Evolutionary conservation across 2,113 vertebrate species (phyloP).

Genomic region (Bambusicola thoracicus): DNA sequence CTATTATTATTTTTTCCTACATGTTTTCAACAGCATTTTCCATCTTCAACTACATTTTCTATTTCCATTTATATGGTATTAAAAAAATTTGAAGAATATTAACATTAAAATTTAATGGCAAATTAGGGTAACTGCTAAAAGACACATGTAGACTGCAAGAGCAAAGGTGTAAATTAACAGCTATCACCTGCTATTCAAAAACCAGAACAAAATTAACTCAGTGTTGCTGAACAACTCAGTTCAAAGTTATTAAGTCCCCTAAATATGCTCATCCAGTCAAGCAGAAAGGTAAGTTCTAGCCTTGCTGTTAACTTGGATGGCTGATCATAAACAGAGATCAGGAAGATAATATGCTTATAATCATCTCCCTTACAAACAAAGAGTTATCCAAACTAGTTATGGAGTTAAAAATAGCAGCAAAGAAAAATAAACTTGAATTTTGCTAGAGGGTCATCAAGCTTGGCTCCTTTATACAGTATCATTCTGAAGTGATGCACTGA

Average conservation of each 20-base stretch:
- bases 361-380: background rate
- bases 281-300: background rate
- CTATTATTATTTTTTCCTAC: background rate
- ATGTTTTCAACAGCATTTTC: background rate
- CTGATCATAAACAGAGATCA: background rate
- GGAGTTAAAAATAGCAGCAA: background rate
- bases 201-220: background rate
- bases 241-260: background rate
- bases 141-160: background rate
- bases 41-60: background rate
- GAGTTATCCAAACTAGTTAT: background rate
- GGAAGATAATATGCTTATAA: background rate
- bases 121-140: background rate
- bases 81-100: background rate
- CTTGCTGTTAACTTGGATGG: background rate
- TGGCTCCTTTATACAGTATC: background rate
- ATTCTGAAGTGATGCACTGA: background rate
- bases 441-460: background rate
- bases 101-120: background rate
- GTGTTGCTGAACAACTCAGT: background rate
- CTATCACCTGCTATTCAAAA: background rate
- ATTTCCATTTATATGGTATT: background rate
- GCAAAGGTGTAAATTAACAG: background rate
- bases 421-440: conserved; percentile 3
- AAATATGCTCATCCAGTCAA: background rate